Conservation (phyloP, 2,888 invertebrate genomes). For the Seira ritae region DNA sequence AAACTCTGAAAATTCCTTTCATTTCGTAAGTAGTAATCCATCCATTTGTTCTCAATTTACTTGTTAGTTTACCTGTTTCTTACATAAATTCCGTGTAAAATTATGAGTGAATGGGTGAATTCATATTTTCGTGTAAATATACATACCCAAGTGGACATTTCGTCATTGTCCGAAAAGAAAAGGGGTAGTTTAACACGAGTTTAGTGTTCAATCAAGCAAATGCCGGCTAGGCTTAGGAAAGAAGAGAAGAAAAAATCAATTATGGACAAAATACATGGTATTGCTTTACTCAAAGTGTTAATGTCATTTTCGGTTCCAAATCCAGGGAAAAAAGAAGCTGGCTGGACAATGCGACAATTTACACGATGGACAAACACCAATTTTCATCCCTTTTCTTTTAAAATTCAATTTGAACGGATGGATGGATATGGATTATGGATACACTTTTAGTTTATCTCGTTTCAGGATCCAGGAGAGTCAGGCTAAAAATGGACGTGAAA, state of each 20-base stretch:
- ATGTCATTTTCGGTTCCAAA: background rate
- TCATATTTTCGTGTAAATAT: background rate
- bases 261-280: background rate
- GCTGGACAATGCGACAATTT: constrained; percentile 55
- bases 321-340: constrained; percentile 12
- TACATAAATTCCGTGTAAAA: background rate
- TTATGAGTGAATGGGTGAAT: background rate
- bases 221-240: background rate
- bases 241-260: background rate
- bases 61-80: background rate
- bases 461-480: too few relatives aligned
- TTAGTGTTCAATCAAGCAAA: background rate
- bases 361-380: constrained; percentile 51
- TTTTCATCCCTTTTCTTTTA: constrained; percentile 46
- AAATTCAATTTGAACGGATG: too few relatives aligned
- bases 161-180: constrained; percentile 19
- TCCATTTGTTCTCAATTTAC: constrained; percentile 9
- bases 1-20: constrained; percentile 14
- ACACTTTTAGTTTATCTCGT: too few relatives aligned
- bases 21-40: background rate
- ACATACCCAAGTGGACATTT: too few relatives aligned
- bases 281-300: too few relatives aligned
- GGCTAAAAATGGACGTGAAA: too few relatives aligned
- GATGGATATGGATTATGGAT: too few relatives aligned
- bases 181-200: constrained; percentile 37